Evolutionary conservation across 2,888 invertebrate genomes (phyloP).

Genomic region (Camponotus fellah): DNA sequence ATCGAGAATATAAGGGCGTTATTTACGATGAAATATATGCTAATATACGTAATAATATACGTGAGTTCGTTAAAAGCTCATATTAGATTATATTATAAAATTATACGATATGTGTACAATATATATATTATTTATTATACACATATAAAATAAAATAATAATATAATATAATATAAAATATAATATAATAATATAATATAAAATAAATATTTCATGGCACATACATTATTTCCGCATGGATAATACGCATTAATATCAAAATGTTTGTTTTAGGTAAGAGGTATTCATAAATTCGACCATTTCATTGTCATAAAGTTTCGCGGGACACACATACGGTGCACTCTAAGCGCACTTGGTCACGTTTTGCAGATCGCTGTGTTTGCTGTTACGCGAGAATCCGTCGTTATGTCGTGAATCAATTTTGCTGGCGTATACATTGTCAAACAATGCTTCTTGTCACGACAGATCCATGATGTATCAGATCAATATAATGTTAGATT

Average conservation of each 20-base stretch:
- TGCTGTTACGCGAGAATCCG: background rate
- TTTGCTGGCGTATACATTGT: slow-evolving; percentile 16
- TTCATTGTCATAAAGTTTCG: slow-evolving; percentile 29
- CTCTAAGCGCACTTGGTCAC: slow-evolving; percentile 37
- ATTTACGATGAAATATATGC: background rate
- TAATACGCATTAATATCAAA: slow-evolving; percentile 28
- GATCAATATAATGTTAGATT: background rate
- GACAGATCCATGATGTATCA: background rate
- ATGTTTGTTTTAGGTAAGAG: background rate
- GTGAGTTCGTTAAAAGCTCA: background rate
- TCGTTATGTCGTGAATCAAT: slow-evolving; percentile 14
- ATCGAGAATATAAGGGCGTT: background rate
- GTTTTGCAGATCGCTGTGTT: slow-evolving; percentile 25
- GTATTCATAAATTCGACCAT: slow-evolving; percentile 20
- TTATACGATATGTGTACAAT: background rate
- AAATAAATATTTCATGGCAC: slow-evolving; percentile 4
- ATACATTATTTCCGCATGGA: background rate
- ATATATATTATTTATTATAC: background rate
- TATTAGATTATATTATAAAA: background rate
- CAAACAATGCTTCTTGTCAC: background rate
- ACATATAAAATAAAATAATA: too few species aligned
- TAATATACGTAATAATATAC: too few species aligned
- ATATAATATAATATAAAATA: too few species aligned
- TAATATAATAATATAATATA: too few species aligned
- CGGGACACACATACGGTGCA: background rate